A percentile compares a stretch with the other conserved stretches of the same genome.
These are phyloP conservation scores for Pogonomyrmex californicus DNA, from an alignment of 1,140 invertebrate species.

Conservation along the genomic window DNA sequence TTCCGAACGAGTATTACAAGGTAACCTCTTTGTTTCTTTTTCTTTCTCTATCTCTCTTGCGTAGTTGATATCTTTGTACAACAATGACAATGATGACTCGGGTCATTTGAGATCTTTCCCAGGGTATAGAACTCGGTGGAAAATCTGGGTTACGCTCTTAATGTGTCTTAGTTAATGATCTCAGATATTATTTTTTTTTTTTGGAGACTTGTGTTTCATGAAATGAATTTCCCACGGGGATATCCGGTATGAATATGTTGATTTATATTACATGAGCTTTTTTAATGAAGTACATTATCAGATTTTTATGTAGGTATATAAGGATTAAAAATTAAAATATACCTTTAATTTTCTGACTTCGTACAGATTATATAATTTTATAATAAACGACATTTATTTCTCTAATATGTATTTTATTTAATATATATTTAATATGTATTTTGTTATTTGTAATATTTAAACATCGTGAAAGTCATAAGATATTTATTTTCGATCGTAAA, in stretches of 20 bases:
- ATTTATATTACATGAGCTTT: constrained; percentile 1
- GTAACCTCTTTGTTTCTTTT: neutral
- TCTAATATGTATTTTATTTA: neutral
- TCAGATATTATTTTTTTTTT: constrained; percentile 44
- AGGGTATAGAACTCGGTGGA: neutral
- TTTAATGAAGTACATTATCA: neutral
- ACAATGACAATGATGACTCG: constrained; percentile 59
- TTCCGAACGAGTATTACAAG: constrained; percentile 67
- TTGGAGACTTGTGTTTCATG: neutral
- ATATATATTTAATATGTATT: neutral
- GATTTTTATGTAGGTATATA: neutral
- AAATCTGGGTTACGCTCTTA: constrained; percentile 49
- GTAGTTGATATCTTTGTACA: constrained; percentile 26
- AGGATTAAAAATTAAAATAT: neutral
- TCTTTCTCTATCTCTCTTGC: neutral
- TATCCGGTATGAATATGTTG: neutral
- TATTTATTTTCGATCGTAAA: neutral
- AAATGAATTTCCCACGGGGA: constrained; percentile 25
- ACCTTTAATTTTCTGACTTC: neutral
- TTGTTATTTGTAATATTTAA: neutral
- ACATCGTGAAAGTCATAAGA: neutral
- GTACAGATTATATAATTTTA: neutral
- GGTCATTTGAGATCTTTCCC: constrained; percentile 34
- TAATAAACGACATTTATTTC: neutral
- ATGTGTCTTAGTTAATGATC: constrained; percentile 45